These are phyloP conservation scores for Ranitomeya variabilis DNA, from an alignment of 2,113 vertebrate genomes.

Conservation along the genomic window DNA sequence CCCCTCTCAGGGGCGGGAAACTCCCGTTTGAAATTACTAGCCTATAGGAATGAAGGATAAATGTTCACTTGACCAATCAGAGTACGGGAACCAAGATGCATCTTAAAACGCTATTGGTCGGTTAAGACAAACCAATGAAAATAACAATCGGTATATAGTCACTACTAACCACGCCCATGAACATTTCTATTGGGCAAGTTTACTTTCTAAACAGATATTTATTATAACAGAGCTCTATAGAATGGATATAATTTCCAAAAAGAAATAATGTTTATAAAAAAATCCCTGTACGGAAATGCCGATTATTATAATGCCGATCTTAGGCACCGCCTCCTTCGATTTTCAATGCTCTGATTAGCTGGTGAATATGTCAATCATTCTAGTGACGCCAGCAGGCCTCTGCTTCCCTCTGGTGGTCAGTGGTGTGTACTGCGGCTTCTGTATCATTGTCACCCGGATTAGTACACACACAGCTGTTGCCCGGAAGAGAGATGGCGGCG, in stretches of 20 bases:
- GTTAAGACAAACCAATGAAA: background rate
- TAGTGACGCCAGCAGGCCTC: background rate
- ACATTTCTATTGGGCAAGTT: background rate
- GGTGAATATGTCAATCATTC: background rate
- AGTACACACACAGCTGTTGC: background rate
- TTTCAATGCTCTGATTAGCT: background rate
- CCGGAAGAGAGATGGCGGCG: slow-evolving; percentile 2
- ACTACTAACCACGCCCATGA: background rate
- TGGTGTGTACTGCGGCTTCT: slow-evolving; percentile 4
- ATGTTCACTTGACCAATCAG: background rate
- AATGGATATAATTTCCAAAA: background rate
- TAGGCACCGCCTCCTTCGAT: background rate
- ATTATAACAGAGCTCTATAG: too few relatives aligned
- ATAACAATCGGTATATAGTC: background rate
- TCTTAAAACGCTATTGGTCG: background rate
- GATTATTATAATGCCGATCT: background rate
- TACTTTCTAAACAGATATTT: too few relatives aligned
- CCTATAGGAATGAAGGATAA: background rate
- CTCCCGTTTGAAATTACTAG: slow-evolving; percentile 3
- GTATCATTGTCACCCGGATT: slow-evolving; percentile 15
- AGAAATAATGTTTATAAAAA: background rate
- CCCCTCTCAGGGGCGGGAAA: slow-evolving; percentile 60
- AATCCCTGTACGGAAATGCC: background rate
- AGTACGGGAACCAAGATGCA: background rate
- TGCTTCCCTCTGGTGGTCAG: background rate